Conservation (phyloP, 2,888 invertebrate species). For the Lacanobia wlatinum region DNA sequence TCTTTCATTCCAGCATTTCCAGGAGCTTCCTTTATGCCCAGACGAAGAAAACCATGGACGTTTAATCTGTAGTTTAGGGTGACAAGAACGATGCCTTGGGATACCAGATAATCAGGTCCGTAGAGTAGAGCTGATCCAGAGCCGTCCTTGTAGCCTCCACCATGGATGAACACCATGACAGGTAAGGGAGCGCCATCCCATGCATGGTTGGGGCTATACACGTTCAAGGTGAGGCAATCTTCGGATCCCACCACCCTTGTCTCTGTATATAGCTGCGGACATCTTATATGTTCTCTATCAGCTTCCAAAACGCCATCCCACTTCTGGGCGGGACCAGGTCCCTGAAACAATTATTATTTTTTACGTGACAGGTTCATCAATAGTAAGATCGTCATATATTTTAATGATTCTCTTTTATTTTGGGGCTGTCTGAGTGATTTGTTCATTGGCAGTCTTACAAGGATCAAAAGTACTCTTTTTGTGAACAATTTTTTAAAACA, state of each 20-base stretch:
- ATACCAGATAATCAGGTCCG: constrained; percentile 39
- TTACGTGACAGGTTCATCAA: not conserved
- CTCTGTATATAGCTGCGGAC: constrained; percentile 19
- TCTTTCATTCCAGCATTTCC: constrained; percentile 74
- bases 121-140: constrained; percentile 32
- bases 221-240: constrained; percentile 66
- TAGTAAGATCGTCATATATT: too few relatives aligned
- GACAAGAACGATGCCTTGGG: constrained; percentile 32
- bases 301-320: constrained; percentile 45
- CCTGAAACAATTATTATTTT: constrained; percentile 26
- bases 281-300: constrained; percentile 30
- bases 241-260: constrained; percentile 18
- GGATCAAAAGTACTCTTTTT: too few relatives aligned
- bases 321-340: constrained; percentile 31
- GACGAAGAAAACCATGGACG: constrained; percentile 69
- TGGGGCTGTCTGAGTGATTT: too few relatives aligned
- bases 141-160: constrained; percentile 68
- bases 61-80: constrained; percentile 71
- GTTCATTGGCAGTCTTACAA: too few relatives aligned
- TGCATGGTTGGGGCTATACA: constrained; percentile 56
- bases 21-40: constrained; percentile 71
- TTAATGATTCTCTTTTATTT: too few relatives aligned
- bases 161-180: constrained; percentile 72
- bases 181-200: constrained; percentile 30
- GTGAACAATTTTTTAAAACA: too few relatives aligned